A percentile compares a stretch with the other conserved stretches of the same genome.
These are phyloP conservation scores for Zaprionus inermis DNA, from an alignment of 1,140 invertebrate species.

Conservation along the genomic window DNA sequence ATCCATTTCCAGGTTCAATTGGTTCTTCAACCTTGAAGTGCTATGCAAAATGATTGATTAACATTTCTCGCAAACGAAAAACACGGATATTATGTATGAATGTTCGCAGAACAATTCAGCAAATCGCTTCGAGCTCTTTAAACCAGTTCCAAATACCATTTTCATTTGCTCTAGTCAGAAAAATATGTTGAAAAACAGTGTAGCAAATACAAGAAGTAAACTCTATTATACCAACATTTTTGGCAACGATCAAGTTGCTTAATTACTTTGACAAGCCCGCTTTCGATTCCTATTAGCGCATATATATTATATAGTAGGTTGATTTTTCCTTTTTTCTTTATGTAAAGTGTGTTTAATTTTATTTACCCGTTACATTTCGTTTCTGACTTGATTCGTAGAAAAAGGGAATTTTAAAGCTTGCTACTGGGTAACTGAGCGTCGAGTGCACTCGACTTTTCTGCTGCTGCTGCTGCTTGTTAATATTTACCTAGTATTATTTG, in stretches of 20 bases:
- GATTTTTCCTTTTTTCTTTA: no score
- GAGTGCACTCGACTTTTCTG: conserved; percentile 9
- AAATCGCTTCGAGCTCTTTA: conserved; percentile 18
- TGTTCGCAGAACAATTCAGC: conserved; percentile 7
- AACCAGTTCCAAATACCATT: conserved; percentile 38
- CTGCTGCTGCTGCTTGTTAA: conserved; percentile 9
- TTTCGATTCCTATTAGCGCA: neutral
- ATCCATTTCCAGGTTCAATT: conserved; percentile 39
- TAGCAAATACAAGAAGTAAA: neutral
- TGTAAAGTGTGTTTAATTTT: no score
- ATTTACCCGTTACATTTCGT: neutral
- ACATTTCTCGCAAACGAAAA: conserved; percentile 23
- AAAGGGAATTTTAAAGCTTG: neutral
- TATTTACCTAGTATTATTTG: conserved; percentile 8
- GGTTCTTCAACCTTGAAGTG: conserved; percentile 29
- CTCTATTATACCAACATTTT: neutral
- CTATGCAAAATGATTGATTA: conserved; percentile 45
- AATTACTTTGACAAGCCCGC: neutral
- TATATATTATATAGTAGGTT: neutral
- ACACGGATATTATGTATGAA: conserved; percentile 40
- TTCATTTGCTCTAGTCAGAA: neutral
- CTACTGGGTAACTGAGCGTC: neutral
- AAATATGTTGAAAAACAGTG: neutral
- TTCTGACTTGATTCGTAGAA: neutral
- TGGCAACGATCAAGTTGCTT: neutral